Base-by-base conservation (phyloP, 2,888 invertebrate species). In the Auanema freiburgensis region DNA sequence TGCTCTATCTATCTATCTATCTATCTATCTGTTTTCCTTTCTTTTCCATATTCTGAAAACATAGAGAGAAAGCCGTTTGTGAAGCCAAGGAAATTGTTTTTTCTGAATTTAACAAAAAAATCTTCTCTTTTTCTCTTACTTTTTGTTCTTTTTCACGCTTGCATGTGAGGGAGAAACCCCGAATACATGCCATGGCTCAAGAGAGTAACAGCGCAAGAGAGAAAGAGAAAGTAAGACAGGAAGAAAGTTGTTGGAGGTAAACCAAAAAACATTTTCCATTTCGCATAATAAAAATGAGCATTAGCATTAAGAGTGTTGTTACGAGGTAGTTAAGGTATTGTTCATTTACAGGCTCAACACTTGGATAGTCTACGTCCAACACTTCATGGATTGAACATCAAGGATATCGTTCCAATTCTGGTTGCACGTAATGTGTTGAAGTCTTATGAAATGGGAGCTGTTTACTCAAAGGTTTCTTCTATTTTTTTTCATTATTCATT, bases 351-450 rank as follows among this genome's bases (percentile, higher is more conserved):
- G 65, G 74, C 79, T 1, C 72, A 71, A 41, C 78, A 77, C 53
- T 66, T 80, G 43, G 79, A 80, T 51, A 66, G 73, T 52, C 70
- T 79, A 10, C 69, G 78, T 24, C 62, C 66, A 43, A 66, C 71
- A 53, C 67, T 79, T 16, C 72, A 72, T 53, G 64, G 67, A 21
- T 57, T 71, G 33, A 69, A 70, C 60, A 65, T 70, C 46, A 66
- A 72, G 43, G 80, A 80, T 63, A 62, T 80, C 8, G 80, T 80
- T 12, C 80, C 80, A 10, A 66, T 74, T 21, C 63, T 80, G 8
- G 80, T 80, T 8, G 79, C 80, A 16, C 67, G 80, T 41, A 79
- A 76, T 51, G 79, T 80, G 21, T 69, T 80, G 46, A 66, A 75
- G 41, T 69, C 75, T 14, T 69, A 70, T 59, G 80, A 80, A 63